Evolutionary conservation across 1,140 invertebrate genomes (phyloP), one percentile per base, ranked within the genome.

Genomic region (Melipona quadrifasciata): DNA sequence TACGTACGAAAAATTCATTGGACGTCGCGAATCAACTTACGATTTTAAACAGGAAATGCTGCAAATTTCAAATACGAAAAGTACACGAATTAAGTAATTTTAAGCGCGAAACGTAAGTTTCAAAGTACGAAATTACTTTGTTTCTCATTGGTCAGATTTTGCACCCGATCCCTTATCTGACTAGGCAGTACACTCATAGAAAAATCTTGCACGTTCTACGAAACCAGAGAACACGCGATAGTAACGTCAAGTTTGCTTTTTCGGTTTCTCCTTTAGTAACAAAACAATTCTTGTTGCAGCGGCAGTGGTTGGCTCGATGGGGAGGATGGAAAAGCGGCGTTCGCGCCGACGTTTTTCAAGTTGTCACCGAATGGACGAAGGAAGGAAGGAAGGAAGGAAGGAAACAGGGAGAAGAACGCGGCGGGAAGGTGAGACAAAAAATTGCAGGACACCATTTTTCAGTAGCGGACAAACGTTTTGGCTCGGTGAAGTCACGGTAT

Each of bases 401-500:
- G 10, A 65, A 77, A 57, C 31, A 21, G 16, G 14, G 16, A 24
- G 55, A 68, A 61, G 39, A 19, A 47, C 5, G 31, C 3, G 24
- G n/a, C 1, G 21, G 34, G 21, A 16, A 73, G 67, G 31, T 51
- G 57, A 70, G 73, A 67, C 57, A 75, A 78, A 67, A 78, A 67
- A 79, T 71, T 31, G 58, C 72, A 74, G 73, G 67, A 79, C 39
- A 39, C 71, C 71, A 82, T 82, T 55, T 82, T 85, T 85, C 84
- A 76, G 71, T n/a, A 47, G 72, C 31, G 39, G 21, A 51, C 70
- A 76, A 88, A 86, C 70, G 61, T 75, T 77, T 70, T 19, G 16
- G 53, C 57, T 10, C 70, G 68, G 39, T 81, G 31, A 77, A 82
- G 68, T 88, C 80, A 83, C 75, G 84, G 79, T 74, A 82, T 81